A percentile compares a stretch with the other conserved stretches of the same genome.
Conservation (phyloP, 2,888 invertebrate genomes). For the Dysmachus trigonus region DNA sequence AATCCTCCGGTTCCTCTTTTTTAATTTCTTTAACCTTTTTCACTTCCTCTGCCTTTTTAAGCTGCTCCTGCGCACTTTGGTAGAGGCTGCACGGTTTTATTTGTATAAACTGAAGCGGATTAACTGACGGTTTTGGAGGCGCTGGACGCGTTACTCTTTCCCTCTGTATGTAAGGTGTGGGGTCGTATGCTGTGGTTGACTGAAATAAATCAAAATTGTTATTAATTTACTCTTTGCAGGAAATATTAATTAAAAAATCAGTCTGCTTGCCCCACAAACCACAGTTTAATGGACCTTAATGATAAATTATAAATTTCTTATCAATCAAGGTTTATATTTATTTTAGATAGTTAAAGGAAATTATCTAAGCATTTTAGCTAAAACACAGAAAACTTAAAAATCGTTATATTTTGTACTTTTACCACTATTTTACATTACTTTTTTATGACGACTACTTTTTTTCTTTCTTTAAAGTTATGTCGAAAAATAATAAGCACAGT, state of each 20-base stretch:
- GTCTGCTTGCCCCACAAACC: no score
- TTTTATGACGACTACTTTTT: no score
- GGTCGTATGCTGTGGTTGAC: slow-evolving; percentile 63
- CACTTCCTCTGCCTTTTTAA: slow-evolving; percentile 84
- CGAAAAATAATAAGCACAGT: no score
- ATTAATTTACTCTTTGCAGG: neutral
- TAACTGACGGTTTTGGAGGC: slow-evolving; percentile 83
- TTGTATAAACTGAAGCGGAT: slow-evolving; percentile 89
- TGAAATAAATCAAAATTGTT: slow-evolving; percentile 52
- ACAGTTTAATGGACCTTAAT: no score
- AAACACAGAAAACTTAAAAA: no score
- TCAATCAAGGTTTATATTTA: no score
- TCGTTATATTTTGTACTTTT: no score
- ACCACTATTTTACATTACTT: no score
- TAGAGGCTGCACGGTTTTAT: slow-evolving; percentile 88
- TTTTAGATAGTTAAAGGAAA: no score
- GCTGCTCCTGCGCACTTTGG: slow-evolving; percentile 84
- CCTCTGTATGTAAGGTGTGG: slow-evolving; percentile 63
- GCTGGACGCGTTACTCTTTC: slow-evolving; percentile 75
- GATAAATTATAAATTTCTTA: no score
- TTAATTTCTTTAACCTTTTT: slow-evolving; percentile 82
- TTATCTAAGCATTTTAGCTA: no score
- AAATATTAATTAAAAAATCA: neutral
- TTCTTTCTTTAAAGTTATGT: no score
- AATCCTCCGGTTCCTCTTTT: slow-evolving; percentile 86